Base-by-base conservation (phyloP, 2,888 invertebrate genomes). In the Macrophya alboannulata region DNA sequence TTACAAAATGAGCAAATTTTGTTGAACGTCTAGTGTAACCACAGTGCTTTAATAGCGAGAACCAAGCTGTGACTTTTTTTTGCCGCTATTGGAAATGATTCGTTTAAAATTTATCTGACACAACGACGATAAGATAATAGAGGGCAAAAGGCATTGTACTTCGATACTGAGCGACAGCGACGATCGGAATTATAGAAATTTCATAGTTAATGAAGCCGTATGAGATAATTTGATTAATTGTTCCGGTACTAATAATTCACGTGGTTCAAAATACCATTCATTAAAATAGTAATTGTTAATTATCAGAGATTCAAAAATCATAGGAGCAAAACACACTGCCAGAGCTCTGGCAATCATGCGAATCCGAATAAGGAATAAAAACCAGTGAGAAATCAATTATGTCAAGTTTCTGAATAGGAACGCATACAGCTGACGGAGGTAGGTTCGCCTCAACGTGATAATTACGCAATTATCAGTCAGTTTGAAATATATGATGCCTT, bases 341-440 rank as follows among this genome's bases (percentile, higher is more conserved):
- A 40, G 74, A 40, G 10, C 12, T 74, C 12, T 12, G 74, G 17
- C 37, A 74, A 45, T 40, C 17, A 9, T 15, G 21, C 12, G 12
- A 37, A n/a, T 37, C 10, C 21, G 21, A 45, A 74, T 4, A 9
- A 74, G 45, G 45, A 74, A 40, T 43, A 45, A 43, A 74, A 74
- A 43, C 74, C 17, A 74, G 74, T 4, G 21, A 45, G 74, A 74
- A 76, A 76, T 76, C 76, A 76, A 76, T 76, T 76, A 48, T 76
- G 76, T 76, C 76, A 48, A n/a, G 76, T 76, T 43, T 76, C 48
- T 76, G 3, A 76, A 17, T 76, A 76, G 76, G 76, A 76, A 21
- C 37, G 48, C 51, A 76, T 76, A 25, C 15, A 45, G 15, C 48
- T 25, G 9, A 48, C 10, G 76, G 76, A 76, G 76, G 48, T 76